Evolutionary conservation across 2,888 invertebrate genomes (phyloP).

Genomic region (Rotaria magnacalcarata): DNA sequence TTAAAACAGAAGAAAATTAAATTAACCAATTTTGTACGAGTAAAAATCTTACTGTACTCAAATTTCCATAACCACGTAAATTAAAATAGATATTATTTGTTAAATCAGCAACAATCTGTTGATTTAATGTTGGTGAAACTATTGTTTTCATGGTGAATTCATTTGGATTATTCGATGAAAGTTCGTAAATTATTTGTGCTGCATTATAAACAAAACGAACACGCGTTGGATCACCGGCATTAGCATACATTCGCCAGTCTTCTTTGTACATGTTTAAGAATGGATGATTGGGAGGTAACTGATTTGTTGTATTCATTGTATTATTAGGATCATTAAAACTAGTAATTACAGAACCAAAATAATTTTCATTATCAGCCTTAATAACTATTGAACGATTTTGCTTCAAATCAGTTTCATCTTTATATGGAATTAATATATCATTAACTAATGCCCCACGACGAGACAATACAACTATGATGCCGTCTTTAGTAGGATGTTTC

Average conservation of each 20-base stretch:
- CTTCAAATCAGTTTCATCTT: no score
- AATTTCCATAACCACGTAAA: slow-evolving; percentile 20
- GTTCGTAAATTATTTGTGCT: background rate
- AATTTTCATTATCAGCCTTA: background rate
- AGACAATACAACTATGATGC: background rate
- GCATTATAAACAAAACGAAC: background rate
- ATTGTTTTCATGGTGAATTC: background rate
- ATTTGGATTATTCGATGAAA: background rate
- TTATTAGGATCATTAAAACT: background rate
- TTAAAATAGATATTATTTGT: slow-evolving; percentile 36
- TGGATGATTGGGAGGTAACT: slow-evolving; percentile 5
- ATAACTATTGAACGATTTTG: background rate
- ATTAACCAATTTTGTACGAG: no score
- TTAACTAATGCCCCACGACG: slow-evolving; percentile 1
- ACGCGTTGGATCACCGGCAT: background rate
- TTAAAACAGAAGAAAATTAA: background rate
- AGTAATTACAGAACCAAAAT: slow-evolving; percentile 2
- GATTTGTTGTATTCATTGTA: background rate
- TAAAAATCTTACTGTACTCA: background rate
- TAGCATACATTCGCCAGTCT: background rate
- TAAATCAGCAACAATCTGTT: background rate
- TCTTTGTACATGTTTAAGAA: background rate
- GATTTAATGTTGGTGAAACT: background rate
- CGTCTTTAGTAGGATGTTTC: background rate
- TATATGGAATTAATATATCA: background rate